Percentiles rank a stretch among this genome's conserved stretches.
These are phyloP conservation scores for Coenonympha glycerion DNA, from an alignment of 2,888 invertebrate genomes.

Conservation along the genomic window DNA sequence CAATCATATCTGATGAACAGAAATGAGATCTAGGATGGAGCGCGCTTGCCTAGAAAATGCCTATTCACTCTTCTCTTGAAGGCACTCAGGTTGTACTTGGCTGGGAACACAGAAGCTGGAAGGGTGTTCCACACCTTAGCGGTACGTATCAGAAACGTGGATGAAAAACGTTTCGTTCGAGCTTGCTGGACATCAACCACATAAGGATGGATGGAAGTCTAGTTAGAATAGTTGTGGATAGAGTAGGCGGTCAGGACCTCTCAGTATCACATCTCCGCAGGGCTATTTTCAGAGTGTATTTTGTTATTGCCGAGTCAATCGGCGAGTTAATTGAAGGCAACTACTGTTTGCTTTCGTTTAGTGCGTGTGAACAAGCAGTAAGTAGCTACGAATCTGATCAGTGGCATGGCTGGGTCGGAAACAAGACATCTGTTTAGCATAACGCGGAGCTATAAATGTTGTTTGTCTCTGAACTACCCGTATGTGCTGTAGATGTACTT, in stretches of 20 bases:
- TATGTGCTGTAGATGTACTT: not conserved
- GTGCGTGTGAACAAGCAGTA: not conserved
- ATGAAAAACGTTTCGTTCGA: no score
- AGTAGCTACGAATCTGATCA: not conserved
- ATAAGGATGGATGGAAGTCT: no score
- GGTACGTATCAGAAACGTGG: no score
- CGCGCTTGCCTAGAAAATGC: no score
- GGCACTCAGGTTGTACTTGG: no score
- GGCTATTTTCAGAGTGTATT: not conserved
- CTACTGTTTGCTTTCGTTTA: not conserved
- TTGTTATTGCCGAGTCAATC: not conserved
- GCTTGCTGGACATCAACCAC: no score
- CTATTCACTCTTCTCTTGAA: no score
- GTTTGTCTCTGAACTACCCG: not conserved
- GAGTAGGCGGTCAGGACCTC: not conserved
- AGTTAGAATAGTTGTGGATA: no score
- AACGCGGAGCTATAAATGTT: not conserved
- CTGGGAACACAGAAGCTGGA: no score
- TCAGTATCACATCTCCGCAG: not conserved
- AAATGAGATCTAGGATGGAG: no score
- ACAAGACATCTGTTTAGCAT: not conserved
- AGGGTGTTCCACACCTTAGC: no score
- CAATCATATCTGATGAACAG: no score
- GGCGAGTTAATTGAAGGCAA: not conserved
- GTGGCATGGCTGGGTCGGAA: not conserved